Percentiles rank a stretch among this genome's conserved stretches.
phyloP scores from a whole-genome alignment of 2,888 invertebrate species.

The Drosophila picticornis region DNA sequence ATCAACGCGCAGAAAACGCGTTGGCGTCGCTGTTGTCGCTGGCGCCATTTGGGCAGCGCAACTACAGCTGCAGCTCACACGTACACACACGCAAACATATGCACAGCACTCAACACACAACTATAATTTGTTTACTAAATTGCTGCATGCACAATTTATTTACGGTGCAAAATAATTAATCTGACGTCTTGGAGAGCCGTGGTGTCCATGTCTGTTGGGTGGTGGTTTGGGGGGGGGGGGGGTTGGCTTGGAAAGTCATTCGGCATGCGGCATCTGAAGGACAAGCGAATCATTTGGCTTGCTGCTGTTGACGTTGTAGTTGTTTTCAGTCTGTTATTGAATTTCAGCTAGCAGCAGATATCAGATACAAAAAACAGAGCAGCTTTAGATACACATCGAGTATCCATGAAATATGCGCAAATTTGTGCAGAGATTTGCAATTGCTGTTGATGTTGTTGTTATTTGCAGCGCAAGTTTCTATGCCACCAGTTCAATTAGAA shows the following conservation, averaged over 20 bases:
- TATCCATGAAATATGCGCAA: conserved; percentile 27
- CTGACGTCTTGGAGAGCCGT: conserved; percentile 38
- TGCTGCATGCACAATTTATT: conserved; percentile 68
- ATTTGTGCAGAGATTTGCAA: conserved; percentile 13
- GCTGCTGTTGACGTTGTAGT: conserved; percentile 20
- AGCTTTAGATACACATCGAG: conserved; percentile 13
- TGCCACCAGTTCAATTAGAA: conserved; percentile 41
- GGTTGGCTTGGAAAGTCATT: conserved; percentile 39
- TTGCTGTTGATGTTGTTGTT: conserved; percentile 13
- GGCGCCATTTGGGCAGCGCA: conserved; percentile 56
- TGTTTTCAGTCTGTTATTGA: conserved; percentile 24
- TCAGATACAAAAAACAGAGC: conserved; percentile 3
- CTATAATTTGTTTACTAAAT: conserved; percentile 67
- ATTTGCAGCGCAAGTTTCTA: conserved; percentile 12
- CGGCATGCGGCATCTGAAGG: conserved; percentile 53
- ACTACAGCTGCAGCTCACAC: conserved; percentile 10
- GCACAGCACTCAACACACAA: conserved; percentile 21
- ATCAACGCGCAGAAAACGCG: conserved; percentile 34
- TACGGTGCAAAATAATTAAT: conserved; percentile 68
- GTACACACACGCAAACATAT: conserved; percentile 1
- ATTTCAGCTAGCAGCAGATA: conserved; percentile 35
- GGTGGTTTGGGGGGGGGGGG: no score
- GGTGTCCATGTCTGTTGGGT: background rate
- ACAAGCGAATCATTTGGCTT: conserved; percentile 42
- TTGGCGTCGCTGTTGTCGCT: conserved; percentile 45